Evolutionary conservation across 1,140 invertebrate species (phyloP).

Genomic region (Mesaphorura yosii): DNA sequence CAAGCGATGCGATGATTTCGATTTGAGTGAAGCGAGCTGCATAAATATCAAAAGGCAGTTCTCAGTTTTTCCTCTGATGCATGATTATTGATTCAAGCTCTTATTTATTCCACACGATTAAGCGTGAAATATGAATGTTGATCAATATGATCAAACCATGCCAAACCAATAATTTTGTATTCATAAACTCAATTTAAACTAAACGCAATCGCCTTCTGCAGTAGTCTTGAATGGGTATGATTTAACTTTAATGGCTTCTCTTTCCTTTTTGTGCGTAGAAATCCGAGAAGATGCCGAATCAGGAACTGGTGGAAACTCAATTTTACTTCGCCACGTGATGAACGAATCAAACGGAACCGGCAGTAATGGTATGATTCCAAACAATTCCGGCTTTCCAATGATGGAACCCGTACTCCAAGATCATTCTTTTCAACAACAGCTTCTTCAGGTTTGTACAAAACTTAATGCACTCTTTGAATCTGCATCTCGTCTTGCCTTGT

Average conservation of each 20-base stretch:
- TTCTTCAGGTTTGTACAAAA: constrained; percentile 25
- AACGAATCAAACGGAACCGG: constrained; percentile 23
- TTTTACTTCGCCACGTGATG: constrained; percentile 19
- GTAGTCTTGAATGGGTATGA: too few relatives aligned
- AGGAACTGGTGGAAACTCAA: constrained; percentile 20
- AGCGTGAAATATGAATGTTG: too few relatives aligned
- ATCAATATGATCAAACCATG: too few relatives aligned
- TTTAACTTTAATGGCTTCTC: not conserved
- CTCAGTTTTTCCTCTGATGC: too few relatives aligned
- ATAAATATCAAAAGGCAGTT: too few relatives aligned
- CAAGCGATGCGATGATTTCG: too few relatives aligned
- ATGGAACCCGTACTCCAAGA: constrained; percentile 31
- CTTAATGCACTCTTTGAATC: not conserved
- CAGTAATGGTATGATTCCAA: constrained; percentile 25
- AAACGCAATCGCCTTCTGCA: too few relatives aligned
- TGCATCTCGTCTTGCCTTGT: not conserved
- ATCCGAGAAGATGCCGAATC: constrained; percentile 24
- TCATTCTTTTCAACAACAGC: constrained; percentile 31
- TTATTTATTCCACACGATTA: too few relatives aligned
- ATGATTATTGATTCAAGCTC: too few relatives aligned
- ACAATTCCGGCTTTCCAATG: constrained; percentile 23
- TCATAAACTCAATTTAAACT: too few relatives aligned
- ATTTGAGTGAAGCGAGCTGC: too few relatives aligned
- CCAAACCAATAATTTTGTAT: too few relatives aligned
- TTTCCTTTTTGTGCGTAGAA: constrained; percentile 19